Evolutionary conservation across 2,113 vertebrate species (phyloP).

Genomic region (Triplophysa rosa): DNA sequence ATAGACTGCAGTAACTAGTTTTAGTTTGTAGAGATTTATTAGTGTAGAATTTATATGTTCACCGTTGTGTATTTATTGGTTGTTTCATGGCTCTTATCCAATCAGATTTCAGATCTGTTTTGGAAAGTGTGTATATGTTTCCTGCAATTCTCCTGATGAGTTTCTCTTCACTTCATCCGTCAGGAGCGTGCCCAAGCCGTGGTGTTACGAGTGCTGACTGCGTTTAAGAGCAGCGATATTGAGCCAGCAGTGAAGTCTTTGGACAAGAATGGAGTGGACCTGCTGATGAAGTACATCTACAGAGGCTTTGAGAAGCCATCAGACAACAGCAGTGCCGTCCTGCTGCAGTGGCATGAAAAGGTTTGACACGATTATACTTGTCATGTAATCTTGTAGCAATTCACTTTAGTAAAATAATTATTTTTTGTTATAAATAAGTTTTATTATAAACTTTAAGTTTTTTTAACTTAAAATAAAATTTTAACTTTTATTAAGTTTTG

Average conservation of each 20-base stretch:
- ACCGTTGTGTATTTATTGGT: no score
- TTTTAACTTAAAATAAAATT: no score
- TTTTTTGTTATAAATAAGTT: no score
- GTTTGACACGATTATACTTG: conserved; percentile 56
- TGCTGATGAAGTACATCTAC: conserved; percentile 92
- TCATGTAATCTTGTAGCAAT: not conserved
- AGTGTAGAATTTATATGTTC: no score
- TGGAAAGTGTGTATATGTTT: not conserved
- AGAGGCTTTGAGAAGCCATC: conserved; percentile 88
- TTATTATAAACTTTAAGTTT: no score
- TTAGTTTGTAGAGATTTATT: no score
- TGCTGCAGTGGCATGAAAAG: conserved; percentile 91
- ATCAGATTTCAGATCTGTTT: no score
- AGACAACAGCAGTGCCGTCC: conserved; percentile 86
- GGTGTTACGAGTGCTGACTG: conserved; percentile 80
- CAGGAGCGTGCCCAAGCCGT: conserved; percentile 82
- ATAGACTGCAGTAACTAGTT: no score
- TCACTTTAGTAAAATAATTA: no score
- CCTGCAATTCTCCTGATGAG: no score
- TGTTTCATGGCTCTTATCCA: no score
- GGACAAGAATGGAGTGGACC: conserved; percentile 80
- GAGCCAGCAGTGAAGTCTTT: conserved; percentile 82
- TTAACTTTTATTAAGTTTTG: no score
- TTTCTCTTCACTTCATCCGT: not conserved
- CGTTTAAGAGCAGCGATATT: conserved; percentile 85